These are phyloP conservation scores for Arrhopalites spinosus DNA, from an alignment of 2,888 invertebrate genomes.

Conservation along the genomic window DNA sequence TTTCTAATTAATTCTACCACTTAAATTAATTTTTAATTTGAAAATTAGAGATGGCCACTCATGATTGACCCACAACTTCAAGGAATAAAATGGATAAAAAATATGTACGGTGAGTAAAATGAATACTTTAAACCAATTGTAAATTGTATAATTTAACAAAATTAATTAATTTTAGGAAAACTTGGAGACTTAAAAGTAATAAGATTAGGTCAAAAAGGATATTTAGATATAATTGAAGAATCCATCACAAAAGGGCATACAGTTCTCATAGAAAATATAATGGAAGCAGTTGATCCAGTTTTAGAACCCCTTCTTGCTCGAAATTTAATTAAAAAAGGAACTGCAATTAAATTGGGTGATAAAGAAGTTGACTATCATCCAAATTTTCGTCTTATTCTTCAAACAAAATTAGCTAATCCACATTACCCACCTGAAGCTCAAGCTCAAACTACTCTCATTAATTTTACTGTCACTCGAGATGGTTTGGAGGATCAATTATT, in stretches of 20 bases:
- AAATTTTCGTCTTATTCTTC: constrained; percentile 82
- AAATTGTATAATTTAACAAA: too few relatives aligned
- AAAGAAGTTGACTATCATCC: constrained; percentile 91
- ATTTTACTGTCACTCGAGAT: constrained; percentile 95
- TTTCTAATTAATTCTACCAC: not conserved
- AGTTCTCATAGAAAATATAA: constrained; percentile 90
- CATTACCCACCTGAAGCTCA: constrained; percentile 99
- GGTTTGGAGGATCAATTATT: constrained; percentile 94
- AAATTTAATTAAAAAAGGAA: constrained; percentile 76
- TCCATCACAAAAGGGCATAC: constrained; percentile 81
- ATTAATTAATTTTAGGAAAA: too few relatives aligned
- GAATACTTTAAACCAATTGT: too few relatives aligned
- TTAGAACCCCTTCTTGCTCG: constrained; percentile 88
- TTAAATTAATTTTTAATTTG: not conserved
- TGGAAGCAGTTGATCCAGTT: constrained; percentile 90
- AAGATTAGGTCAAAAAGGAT: constrained; percentile 90
- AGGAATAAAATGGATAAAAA: constrained; percentile 96
- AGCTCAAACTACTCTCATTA: constrained; percentile 94
- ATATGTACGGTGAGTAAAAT: constrained; percentile 75
- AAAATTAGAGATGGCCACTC: constrained; percentile 82
- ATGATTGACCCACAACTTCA: constrained; percentile 91
- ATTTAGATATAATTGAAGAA: constrained; percentile 80
- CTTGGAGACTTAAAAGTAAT: constrained; percentile 71
- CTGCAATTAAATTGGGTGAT: constrained; percentile 92
- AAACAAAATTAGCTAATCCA: constrained; percentile 94